Base-by-base conservation (phyloP, 2,113 vertebrate species). In the Myanophis thanlyinensis region DNA sequence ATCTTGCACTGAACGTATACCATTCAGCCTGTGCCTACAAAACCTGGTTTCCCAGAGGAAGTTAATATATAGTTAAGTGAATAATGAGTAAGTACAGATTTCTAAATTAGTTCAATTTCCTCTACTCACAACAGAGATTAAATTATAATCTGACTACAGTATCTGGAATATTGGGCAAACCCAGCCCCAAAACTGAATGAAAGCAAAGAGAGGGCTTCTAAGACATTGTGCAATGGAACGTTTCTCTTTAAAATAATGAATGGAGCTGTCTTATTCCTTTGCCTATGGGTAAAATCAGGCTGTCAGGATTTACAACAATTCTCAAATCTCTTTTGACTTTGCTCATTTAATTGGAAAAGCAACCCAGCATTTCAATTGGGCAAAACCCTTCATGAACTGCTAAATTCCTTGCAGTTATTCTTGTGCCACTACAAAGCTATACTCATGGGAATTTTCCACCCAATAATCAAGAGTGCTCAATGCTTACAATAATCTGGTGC, bases 121-220 rank as follows among this genome's bases (percentile, higher is more conserved):
- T 44, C 73, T 80, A 22, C 73, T 80, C 35, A 44, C 18, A 40
- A 3, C 18, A 8, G 35, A 2, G 35, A 44, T 80, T 80, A 80
- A 80, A 80, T 40, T 40, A 80, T 2, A 80, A 44, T 22, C 73
- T 22, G 7, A 80, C 35, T 80, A 80, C 40, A 22, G 15, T 80
- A 80, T 8, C 18, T 22, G 73, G 35, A 35, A 80, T 80, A 80
- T 80, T 80, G 73, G 40, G 35, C 35, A 80, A 9, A 80, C 35
- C 73, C 6, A 0, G 4, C 22, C 0, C 35, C 80, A 22, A 1
- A 12, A 87, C 12, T 8, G 30, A 40, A 87, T 0, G 0, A 1
- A 22, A 1, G 13, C 13, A 44, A 49, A n/a, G 13, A 56, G 10
- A 18, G 5, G 53, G 18, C 89, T 85, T 44, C 89, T 48, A 85